Conservation (phyloP, 2,888 invertebrate species). For the Lepidochrysops patricia region DNA sequence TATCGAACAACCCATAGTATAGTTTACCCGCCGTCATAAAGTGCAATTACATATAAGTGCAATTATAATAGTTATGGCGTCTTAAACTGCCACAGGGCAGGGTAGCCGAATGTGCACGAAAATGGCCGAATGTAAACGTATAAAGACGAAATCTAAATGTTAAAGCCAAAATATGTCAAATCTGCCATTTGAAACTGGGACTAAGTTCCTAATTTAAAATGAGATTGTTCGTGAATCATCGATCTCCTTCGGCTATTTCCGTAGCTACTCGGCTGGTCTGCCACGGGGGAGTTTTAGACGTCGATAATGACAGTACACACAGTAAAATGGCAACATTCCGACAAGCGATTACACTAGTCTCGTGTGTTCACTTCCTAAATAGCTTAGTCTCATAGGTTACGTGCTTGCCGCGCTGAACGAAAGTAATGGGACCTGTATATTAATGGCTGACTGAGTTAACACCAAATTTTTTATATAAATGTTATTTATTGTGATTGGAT, state of each 20-base stretch:
- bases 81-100: too few relatives aligned
- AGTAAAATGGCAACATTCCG: slow-evolving; percentile 34
- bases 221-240: too few relatives aligned
- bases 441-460: slow-evolving; percentile 58
- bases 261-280: too few relatives aligned
- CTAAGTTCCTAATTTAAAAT: too few relatives aligned
- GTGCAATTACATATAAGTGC: slow-evolving; percentile 27
- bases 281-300: too few relatives aligned
- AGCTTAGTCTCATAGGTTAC: slow-evolving; percentile 33
- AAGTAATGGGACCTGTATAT: slow-evolving; percentile 54
- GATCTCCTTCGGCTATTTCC: too few relatives aligned
- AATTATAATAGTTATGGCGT: too few relatives aligned
- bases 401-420: slow-evolving; percentile 33
- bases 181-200: too few relatives aligned
- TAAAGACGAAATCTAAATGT: too few relatives aligned
- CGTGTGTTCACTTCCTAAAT: slow-evolving; percentile 47
- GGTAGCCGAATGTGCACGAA: too few relatives aligned
- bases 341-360: slow-evolving; percentile 46
- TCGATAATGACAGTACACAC: slow-evolving; percentile 9
- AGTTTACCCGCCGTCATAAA: slow-evolving; percentile 4
- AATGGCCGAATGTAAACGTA: too few relatives aligned
- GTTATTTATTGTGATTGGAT: slow-evolving; percentile 36
- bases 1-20: slow-evolving; percentile 6
- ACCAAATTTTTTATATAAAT: slow-evolving; percentile 54
- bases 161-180: too few relatives aligned